A percentile compares a stretch with the other conserved stretches of the same genome.
Evolutionary conservation across 2,113 vertebrate species (phyloP).

Genomic region (Nannospalax galili): DNA sequence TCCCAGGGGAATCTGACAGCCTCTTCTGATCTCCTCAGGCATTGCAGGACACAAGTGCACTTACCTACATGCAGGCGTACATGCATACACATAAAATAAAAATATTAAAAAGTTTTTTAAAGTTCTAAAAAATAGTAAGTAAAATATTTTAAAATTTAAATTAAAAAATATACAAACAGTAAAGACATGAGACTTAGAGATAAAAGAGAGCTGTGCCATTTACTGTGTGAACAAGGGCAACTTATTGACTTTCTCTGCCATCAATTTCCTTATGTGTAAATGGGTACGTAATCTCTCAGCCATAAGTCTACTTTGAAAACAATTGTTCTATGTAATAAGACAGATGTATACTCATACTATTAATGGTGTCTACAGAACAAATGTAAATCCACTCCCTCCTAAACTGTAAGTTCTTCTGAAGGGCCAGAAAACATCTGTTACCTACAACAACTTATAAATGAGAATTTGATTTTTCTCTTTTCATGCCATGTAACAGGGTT

Average conservation of each 20-base stretch:
- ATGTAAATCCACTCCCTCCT: not conserved
- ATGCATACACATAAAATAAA: too few relatives aligned
- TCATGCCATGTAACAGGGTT: not conserved
- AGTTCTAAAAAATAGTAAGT: too few relatives aligned
- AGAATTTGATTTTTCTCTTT: not conserved
- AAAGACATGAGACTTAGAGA: not conserved
- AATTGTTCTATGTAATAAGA: not conserved
- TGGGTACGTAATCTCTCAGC: not conserved
- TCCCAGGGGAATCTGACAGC: too few relatives aligned
- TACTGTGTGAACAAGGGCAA: not conserved
- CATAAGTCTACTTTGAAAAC: not conserved
- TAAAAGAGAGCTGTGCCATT: not conserved
- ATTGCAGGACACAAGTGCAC: too few relatives aligned
- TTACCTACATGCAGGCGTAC: too few relatives aligned
- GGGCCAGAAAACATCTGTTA: not conserved
- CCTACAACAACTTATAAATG: not conserved
- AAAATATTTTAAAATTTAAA: too few relatives aligned
- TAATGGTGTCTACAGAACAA: not conserved
- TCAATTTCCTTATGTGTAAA: slow-evolving; percentile 27
- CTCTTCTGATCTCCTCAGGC: too few relatives aligned
- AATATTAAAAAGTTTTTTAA: too few relatives aligned
- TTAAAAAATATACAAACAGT: too few relatives aligned
- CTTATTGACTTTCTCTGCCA: not conserved
- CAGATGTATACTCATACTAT: not conserved
- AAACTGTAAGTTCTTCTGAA: slow-evolving; percentile 31